Conservation (phyloP, 2,888 invertebrate genomes). For the Cryptocephalus primarius region DNA sequence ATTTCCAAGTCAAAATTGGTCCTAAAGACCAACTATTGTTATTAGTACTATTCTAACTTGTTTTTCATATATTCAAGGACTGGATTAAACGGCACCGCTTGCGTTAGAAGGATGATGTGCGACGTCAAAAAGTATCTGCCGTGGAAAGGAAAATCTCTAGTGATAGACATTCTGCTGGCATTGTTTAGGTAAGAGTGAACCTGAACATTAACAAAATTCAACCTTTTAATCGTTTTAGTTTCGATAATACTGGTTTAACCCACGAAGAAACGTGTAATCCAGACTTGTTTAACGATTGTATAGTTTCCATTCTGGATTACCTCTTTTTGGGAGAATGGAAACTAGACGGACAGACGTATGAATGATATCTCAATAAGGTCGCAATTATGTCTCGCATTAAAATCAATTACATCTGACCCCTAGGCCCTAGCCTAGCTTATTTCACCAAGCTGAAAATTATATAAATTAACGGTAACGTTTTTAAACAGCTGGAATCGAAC, state of each 20-base stretch:
- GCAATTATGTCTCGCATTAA: too few relatives aligned
- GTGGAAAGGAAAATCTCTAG: conserved; percentile 49
- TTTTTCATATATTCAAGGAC: conserved; percentile 38
- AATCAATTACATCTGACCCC: too few relatives aligned
- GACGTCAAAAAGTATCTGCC: conserved; percentile 49
- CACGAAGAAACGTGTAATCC: conserved; percentile 6
- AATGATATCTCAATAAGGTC: not conserved
- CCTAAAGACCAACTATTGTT: too few relatives aligned
- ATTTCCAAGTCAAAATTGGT: too few relatives aligned
- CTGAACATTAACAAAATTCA: not conserved
- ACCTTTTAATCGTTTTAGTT: conserved; percentile 3
- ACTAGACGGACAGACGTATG: not conserved
- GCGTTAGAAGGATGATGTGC: conserved; percentile 57
- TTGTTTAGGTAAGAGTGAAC: conserved; percentile 45
- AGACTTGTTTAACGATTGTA: conserved; percentile 5
- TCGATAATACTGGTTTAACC: conserved; percentile 5
- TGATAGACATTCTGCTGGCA: conserved; percentile 54
- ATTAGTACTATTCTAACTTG: not conserved
- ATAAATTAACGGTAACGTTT: too few relatives aligned
- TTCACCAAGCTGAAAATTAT: too few relatives aligned
- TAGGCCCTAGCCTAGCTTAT: too few relatives aligned
- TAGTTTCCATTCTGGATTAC: conserved; percentile 10
- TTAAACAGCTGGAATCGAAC: not conserved
- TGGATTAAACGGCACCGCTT: conserved; percentile 51
- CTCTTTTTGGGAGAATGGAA: not conserved